phyloP scores from a whole-genome alignment of 1,140 invertebrate genomes.

The Philopotamus ludificatus region DNA sequence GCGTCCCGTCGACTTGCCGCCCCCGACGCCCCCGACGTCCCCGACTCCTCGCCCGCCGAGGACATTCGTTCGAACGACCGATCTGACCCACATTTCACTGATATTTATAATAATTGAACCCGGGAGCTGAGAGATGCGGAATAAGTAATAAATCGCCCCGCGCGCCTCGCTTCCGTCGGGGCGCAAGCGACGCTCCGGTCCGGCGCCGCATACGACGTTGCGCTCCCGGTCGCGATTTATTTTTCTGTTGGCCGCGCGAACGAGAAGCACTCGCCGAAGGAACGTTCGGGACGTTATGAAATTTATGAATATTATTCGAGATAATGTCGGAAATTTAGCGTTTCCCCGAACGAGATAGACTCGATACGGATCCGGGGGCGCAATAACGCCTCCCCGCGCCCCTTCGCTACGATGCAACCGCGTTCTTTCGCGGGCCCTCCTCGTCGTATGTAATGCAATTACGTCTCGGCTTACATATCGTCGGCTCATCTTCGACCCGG shows the following conservation, averaged over 20 bases:
- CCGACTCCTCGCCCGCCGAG: not conserved
- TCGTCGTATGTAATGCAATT: conserved; percentile 11
- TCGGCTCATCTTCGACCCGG: not conserved
- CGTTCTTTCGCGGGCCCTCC: not conserved
- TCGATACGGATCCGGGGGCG: conserved; percentile 33
- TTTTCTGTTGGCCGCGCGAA: conserved; percentile 32
- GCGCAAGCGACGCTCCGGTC: not conserved
- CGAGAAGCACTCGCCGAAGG: conserved; percentile 31
- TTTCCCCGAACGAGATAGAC: conserved; percentile 24
- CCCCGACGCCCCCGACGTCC: conserved; percentile 10
- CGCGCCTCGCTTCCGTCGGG: not conserved
- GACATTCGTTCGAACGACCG: conserved; percentile 39
- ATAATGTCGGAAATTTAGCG: conserved; percentile 38
- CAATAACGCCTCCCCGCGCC: not conserved
- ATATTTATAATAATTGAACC: conserved; percentile 58
- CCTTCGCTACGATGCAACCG: not conserved
- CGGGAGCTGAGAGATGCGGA: conserved; percentile 48
- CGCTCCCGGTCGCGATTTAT: conserved; percentile 23
- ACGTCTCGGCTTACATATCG: not conserved
- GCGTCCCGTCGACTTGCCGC: not conserved
- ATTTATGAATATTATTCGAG: conserved; percentile 40
- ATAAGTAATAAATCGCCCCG: conserved; percentile 49
- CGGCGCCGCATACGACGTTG: conserved; percentile 22
- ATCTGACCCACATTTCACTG: conserved; percentile 52
- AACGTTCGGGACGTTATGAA: conserved; percentile 27